Evolutionary conservation across 1,140 invertebrate genomes (phyloP).

Genomic region (Wiebesia pumilae): DNA sequence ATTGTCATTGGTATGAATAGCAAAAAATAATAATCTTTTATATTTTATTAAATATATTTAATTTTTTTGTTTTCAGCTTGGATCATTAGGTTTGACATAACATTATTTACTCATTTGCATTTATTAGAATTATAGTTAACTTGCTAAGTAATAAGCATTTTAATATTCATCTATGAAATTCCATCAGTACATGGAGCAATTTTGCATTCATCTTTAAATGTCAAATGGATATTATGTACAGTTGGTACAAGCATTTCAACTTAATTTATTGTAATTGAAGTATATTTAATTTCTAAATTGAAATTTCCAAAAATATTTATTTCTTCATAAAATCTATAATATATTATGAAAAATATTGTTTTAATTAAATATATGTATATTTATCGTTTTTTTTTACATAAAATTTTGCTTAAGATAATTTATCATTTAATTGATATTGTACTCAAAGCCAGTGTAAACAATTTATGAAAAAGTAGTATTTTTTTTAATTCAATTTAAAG

Average conservation of each 20-base stretch:
- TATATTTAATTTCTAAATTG: not conserved
- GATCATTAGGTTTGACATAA: slow-evolving; percentile 64
- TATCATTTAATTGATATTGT: slow-evolving; percentile 31
- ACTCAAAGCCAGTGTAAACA: not conserved
- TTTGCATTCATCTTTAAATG: slow-evolving; percentile 23
- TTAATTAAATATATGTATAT: not conserved
- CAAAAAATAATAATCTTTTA: not conserved
- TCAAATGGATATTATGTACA: not conserved
- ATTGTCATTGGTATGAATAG: slow-evolving; percentile 82
- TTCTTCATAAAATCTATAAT: not conserved
- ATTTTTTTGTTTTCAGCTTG: slow-evolving; percentile 68
- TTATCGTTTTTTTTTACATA: not conserved
- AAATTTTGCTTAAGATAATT: not conserved
- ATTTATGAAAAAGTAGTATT: slow-evolving; percentile 2
- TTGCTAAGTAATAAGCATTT: slow-evolving; percentile 26
- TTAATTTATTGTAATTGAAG: not conserved
- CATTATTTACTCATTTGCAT: slow-evolving; percentile 26
- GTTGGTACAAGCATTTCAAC: not conserved
- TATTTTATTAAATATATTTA: slow-evolving; percentile 3
- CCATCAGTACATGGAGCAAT: not conserved
- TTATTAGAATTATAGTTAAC: slow-evolving; percentile 28
- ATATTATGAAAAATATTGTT: not conserved
- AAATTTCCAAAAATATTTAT: not conserved
- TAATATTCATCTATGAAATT: slow-evolving; percentile 22
- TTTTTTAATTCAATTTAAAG: slow-evolving; percentile 30